phyloP scores from a whole-genome alignment of 1,140 invertebrate species.

The Theocolax elegans region DNA sequence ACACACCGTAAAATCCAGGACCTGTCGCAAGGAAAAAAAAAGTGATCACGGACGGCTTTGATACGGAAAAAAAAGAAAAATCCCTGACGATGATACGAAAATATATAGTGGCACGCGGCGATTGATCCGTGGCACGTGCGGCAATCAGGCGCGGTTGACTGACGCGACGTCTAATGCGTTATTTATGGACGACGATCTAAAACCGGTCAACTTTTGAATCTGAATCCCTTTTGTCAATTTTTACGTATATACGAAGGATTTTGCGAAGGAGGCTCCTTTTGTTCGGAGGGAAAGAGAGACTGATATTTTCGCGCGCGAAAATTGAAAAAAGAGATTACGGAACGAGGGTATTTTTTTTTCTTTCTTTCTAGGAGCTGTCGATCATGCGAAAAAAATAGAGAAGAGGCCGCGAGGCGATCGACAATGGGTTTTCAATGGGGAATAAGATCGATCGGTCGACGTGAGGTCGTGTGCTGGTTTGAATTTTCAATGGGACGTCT shows the following conservation, averaged over 20 bases:
- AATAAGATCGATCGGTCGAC: slow-evolving; percentile 34
- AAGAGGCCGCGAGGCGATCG: background rate
- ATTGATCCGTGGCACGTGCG: background rate
- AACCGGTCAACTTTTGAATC: slow-evolving; percentile 47
- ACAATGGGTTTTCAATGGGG: slow-evolving; percentile 8
- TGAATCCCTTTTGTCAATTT: background rate
- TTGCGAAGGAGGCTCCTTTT: background rate
- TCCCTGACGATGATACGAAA: slow-evolving; percentile 63
- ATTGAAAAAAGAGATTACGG: slow-evolving; percentile 40
- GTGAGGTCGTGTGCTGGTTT: background rate
- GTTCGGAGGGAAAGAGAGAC: too few species aligned
- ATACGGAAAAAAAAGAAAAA: background rate
- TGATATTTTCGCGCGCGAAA: slow-evolving; percentile 2
- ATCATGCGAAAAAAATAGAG: background rate
- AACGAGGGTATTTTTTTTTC: background rate
- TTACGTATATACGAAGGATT: background rate
- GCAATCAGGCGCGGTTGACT: slow-evolving; percentile 64
- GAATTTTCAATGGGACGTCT: slow-evolving; percentile 19
- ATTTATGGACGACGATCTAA: slow-evolving; percentile 64
- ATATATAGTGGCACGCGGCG: slow-evolving; percentile 65
- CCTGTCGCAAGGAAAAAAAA: slow-evolving; percentile 43
- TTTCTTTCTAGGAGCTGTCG: slow-evolving; percentile 1
- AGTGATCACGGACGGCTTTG: slow-evolving; percentile 30
- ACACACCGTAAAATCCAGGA: background rate
- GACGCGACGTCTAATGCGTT: slow-evolving; percentile 60